phyloP scores from a whole-genome alignment of 2,888 invertebrate genomes.

The Papilio protenor region DNA sequence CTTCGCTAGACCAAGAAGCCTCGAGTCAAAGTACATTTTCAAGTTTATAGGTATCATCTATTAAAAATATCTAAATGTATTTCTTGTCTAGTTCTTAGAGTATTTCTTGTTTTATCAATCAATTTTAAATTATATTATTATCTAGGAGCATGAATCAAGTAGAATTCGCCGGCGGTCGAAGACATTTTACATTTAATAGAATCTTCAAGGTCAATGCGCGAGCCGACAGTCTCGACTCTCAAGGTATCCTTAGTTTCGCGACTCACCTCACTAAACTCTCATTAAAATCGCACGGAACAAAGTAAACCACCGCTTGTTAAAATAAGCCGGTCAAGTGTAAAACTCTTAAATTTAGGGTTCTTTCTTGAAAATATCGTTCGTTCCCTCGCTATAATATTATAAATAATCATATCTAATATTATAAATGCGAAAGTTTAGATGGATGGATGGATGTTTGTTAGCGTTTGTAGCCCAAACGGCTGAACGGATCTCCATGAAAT shows the following conservation, averaged over 20 bases:
- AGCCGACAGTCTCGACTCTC: background rate
- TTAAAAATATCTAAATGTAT: background rate
- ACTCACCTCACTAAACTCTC: conserved; percentile 26
- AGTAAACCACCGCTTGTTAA: conserved; percentile 37
- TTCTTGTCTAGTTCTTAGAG: background rate
- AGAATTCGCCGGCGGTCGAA: conserved; percentile 19
- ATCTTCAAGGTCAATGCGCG: conserved; percentile 9
- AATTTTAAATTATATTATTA: conserved; percentile 14
- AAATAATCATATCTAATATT: too few relatives aligned
- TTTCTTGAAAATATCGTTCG: background rate
- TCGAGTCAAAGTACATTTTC: background rate
- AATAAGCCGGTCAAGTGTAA: conserved; percentile 29
- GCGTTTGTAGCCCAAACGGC: too few relatives aligned
- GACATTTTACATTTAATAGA: conserved; percentile 32
- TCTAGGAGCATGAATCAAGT: conserved; percentile 9
- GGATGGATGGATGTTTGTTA: too few relatives aligned
- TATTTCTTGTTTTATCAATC: conserved; percentile 17
- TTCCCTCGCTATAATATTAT: background rate
- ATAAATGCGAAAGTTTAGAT: too few relatives aligned
- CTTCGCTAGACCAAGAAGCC: too few relatives aligned
- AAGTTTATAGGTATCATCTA: background rate
- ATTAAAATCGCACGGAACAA: conserved; percentile 35
- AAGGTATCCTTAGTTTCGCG: conserved; percentile 3
- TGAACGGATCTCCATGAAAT: too few relatives aligned
- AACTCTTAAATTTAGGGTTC: conserved; percentile 22